Base-by-base conservation (phyloP, 2,888 invertebrate genomes). In the Dryococelus australis region DNA sequence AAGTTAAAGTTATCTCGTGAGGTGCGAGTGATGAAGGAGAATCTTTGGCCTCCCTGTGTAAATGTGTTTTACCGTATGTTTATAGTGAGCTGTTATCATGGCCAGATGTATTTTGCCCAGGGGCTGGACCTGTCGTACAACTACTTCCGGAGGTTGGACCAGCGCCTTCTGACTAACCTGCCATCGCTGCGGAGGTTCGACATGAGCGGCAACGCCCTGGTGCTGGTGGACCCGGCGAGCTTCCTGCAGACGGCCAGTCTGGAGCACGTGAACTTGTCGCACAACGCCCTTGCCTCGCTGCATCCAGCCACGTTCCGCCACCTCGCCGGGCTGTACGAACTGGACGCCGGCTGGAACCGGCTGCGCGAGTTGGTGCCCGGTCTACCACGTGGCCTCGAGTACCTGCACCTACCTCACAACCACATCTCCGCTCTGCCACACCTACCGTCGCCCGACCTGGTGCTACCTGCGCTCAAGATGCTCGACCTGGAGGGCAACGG, bases 71-170 rank as follows among this genome's bases (percentile, higher is more conserved):
- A 35, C 35, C 35, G 35, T 35, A 35, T 35, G 35, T 35, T 35
- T 35, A 35, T 35, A 47, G 10, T 47, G 47, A 16, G 16, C 10
- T 47, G 47, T 47, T 47, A 47, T 16, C 16, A 16, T 47, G 47
- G 47, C 47, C 47, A 47, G 16, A 16, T 47, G 47, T 47, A 47
- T 47, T 47, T 10, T 47, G 12, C 0, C 47, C 91, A 93, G 92
- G 97, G 97, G 0, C 92, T 98, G 87, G 97, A 98, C 92, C 92
- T 98, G 78, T 96, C 97, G 0, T 94, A 94, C 88, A 98, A 98
- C 91, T 95, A 95, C 89, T 96, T 97, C 90, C 94, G 95, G 88
- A 94, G 95, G 28, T 91, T 98, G 27, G 96, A 96, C 90, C 95
- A 96, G 0, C 94, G 95, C 87, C 92, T 97, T n/a, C 92, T 97